These are phyloP conservation scores for Marmota monax DNA, from an alignment of 2,113 vertebrate species.

Conservation along the genomic window DNA sequence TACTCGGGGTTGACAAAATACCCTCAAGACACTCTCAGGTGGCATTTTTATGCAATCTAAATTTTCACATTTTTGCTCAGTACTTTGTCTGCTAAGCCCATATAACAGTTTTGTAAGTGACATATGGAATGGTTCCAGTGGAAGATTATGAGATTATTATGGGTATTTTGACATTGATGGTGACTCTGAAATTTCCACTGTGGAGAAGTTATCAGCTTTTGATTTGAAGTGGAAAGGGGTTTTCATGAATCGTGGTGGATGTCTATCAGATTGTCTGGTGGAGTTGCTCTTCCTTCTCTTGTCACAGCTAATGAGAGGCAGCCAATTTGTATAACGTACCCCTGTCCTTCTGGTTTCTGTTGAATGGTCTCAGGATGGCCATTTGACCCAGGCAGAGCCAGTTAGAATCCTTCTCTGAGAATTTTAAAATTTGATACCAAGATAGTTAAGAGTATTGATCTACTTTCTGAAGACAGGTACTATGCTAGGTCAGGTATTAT, in stretches of 20 bases:
- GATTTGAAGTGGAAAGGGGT: background rate
- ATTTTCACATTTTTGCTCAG: slow-evolving; percentile 29
- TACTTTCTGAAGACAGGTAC: background rate
- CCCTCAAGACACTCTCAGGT: background rate
- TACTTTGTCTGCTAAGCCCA: background rate
- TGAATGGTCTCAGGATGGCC: background rate
- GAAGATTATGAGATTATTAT: background rate
- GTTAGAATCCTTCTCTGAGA: background rate
- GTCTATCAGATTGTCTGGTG: background rate
- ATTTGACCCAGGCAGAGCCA: background rate
- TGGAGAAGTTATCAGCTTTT: background rate
- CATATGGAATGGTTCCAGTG: background rate
- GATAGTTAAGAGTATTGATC: background rate
- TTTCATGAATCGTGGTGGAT: background rate
- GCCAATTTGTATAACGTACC: background rate
- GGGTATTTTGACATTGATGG: background rate
- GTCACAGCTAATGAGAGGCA: background rate
- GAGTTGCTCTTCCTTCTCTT: background rate
- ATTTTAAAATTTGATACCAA: slow-evolving; percentile 10
- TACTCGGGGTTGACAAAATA: background rate
- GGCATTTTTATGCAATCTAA: background rate
- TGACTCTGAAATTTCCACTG: background rate
- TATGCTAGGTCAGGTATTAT: background rate
- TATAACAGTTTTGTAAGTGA: background rate
- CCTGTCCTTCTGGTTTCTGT: background rate